These are phyloP conservation scores for Setophaga coronata DNA, from an alignment of 2,113 vertebrate genomes.

Conservation along the genomic window DNA sequence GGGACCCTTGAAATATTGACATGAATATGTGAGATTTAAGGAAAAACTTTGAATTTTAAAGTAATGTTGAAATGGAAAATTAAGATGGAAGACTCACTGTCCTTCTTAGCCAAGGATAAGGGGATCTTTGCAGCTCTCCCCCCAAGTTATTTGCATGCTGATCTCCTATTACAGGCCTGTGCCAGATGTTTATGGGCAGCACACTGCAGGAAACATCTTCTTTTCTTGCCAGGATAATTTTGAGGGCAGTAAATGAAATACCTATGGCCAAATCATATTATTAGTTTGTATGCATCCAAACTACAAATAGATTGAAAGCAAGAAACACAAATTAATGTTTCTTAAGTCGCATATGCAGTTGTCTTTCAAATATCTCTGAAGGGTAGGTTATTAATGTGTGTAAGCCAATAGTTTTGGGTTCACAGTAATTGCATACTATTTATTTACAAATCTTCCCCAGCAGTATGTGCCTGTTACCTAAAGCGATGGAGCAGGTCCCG, in stretches of 20 bases:
- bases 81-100: not conserved
- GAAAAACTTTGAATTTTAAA: not conserved
- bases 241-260: conserved; percentile 42
- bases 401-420: conserved; percentile 88
- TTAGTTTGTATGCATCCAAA: not conserved
- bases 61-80: not conserved
- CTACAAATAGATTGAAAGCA: conserved; percentile 23
- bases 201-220: not conserved
- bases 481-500: conserved; percentile 97
- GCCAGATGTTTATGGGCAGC: not conserved
- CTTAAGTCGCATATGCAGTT: not conserved
- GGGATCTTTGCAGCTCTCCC: not conserved
- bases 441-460: conserved; percentile 80
- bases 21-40: not conserved
- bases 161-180: not conserved
- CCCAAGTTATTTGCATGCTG: not conserved
- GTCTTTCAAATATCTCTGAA: not conserved
- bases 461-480: conserved; percentile 95
- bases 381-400: not conserved
- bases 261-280: not conserved
- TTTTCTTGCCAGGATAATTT: not conserved
- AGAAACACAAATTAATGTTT: not conserved
- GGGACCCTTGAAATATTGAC: not conserved
- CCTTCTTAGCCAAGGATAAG: not conserved
- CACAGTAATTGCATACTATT: conserved; percentile 87